phyloP scores from a whole-genome alignment of 2,888 invertebrate genomes.

The Theodoxus fluviatilis region DNA sequence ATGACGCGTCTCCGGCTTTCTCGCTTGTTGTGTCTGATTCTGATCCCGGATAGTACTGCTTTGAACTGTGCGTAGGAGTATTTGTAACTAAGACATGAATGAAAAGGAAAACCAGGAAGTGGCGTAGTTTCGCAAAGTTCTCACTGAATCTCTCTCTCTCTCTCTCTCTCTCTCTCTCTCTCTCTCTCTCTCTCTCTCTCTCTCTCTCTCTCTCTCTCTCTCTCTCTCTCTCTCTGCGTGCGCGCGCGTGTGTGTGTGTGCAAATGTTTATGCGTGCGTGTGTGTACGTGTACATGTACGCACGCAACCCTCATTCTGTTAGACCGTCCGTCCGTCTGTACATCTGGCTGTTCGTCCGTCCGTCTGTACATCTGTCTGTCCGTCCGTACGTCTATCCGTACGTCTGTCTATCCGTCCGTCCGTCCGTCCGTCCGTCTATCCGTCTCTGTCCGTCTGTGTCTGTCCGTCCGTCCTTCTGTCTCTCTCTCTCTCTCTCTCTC shows the following conservation, averaged over 20 bases:
- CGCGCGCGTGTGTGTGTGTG: neutral
- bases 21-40: no score
- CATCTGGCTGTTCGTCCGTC: neutral
- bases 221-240: constrained; percentile 12
- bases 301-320: no score
- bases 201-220: constrained; percentile 23
- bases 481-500: constrained; percentile 24
- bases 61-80: no score
- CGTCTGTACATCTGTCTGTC: neutral
- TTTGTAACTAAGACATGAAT: no score
- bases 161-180: constrained; percentile 18
- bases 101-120: no score
- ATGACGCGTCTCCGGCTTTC: no score
- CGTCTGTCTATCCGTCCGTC: neutral
- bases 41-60: no score
- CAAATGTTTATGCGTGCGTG: neutral
- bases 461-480: neutral
- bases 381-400: neutral
- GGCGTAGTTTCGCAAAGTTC: no score
- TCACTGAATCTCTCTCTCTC: neutral
- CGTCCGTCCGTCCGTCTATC: neutral
- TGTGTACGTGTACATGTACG: constrained; percentile 6
- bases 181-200: neutral
- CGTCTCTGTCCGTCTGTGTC: neutral
- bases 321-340: neutral